Conservation (phyloP, 2,888 invertebrate species). For the Limnephilus marmoratus region DNA sequence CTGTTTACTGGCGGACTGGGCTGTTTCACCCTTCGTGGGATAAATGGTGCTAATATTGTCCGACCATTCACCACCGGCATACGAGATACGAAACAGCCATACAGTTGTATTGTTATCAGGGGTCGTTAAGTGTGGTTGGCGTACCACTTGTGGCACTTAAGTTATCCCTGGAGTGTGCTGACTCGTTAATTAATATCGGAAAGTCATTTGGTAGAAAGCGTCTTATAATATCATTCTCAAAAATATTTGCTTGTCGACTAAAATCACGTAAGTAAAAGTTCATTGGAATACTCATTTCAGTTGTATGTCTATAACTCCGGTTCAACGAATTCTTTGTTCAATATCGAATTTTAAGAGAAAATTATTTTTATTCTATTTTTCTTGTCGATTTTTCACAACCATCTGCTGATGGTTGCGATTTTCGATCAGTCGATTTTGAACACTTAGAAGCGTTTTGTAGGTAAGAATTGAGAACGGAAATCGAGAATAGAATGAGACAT, state of each 20-base stretch:
- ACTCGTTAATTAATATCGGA: background rate
- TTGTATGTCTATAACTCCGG: too few relatives aligned
- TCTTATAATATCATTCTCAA: background rate
- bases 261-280: too few relatives aligned
- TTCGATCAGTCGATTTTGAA: too few relatives aligned
- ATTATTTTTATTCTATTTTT: too few relatives aligned
- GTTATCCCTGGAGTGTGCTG: background rate
- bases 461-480: too few relatives aligned
- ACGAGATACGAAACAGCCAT: conserved; percentile 11
- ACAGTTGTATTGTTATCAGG: background rate
- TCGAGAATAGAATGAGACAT: too few relatives aligned
- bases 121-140: background rate
- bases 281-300: too few relatives aligned
- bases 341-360: too few relatives aligned
- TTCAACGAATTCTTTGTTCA: too few relatives aligned
- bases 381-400: too few relatives aligned
- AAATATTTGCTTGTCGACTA: background rate
- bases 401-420: too few relatives aligned
- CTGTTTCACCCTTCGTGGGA: conserved; percentile 37
- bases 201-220: background rate
- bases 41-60: conserved; percentile 60
- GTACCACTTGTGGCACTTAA: background rate
- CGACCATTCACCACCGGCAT: background rate
- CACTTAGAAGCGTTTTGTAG: too few relatives aligned
- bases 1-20: conserved; percentile 59